Evolutionary conservation across 1,140 invertebrate genomes (phyloP).

Genomic region (Atta cephalotes): DNA sequence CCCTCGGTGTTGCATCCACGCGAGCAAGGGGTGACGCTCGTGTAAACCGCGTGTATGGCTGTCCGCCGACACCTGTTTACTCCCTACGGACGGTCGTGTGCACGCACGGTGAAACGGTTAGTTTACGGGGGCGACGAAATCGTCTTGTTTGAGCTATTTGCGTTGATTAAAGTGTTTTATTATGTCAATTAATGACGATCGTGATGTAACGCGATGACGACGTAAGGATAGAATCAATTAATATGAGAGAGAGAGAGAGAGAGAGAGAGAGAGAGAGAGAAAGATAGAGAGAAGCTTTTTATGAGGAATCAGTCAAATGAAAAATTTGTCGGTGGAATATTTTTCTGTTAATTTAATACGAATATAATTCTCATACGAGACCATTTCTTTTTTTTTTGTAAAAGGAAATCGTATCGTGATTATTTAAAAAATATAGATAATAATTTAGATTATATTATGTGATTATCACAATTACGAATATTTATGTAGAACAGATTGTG

Average conservation of each 20-base stretch:
- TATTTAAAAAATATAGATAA: background rate
- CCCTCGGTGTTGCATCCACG: constrained; percentile 69
- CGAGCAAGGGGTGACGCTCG: constrained; percentile 71
- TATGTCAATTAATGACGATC: constrained; percentile 58
- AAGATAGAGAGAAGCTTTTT: background rate
- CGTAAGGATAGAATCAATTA: background rate
- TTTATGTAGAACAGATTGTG: background rate
- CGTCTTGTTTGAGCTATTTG: constrained; percentile 58
- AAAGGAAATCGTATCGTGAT: background rate
- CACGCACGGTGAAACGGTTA: constrained; percentile 65
- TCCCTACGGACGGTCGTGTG: constrained; percentile 70
- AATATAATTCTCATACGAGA: background rate
- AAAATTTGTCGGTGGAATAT: background rate
- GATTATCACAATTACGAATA: background rate
- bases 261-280: background rate
- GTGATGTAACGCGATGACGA: constrained; percentile 30
- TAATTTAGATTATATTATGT: background rate
- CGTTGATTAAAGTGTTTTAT: constrained; percentile 66
- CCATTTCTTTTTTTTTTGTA: background rate
- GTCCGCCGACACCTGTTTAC: constrained; percentile 74
- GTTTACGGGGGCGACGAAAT: constrained; percentile 57
- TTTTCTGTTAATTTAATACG: background rate
- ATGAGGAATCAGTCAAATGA: background rate
- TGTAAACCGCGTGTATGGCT: constrained; percentile 73
- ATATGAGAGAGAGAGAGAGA: background rate